Percentiles rank a stretch among this genome's conserved stretches.
Evolutionary conservation across 2,888 invertebrate species (phyloP).

Genomic region (Pteria penguin): DNA sequence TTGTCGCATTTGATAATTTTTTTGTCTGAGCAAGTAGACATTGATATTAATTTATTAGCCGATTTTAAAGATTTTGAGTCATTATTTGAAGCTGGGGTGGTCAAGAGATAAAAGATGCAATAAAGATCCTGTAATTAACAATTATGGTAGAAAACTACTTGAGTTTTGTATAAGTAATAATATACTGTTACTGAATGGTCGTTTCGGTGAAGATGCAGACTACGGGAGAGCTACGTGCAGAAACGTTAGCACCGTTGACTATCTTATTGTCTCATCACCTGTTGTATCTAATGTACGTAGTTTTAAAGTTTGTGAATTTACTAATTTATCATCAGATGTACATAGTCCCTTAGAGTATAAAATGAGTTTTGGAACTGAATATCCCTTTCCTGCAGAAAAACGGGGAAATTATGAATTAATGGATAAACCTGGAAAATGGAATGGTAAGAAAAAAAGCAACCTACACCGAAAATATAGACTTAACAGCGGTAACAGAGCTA

Average conservation of each 20-base stretch:
- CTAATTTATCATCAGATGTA: constrained; percentile 15
- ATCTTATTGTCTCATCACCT: not conserved
- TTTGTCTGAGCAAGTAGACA: no score
- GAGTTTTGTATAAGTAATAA: constrained; percentile 19
- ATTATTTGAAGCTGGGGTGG: not conserved
- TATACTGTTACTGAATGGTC: constrained; percentile 16
- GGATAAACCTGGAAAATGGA: no score
- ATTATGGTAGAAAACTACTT: not conserved
- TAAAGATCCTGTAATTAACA: not conserved
- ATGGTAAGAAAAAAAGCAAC: not conserved
- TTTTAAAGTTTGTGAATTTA: constrained; percentile 8
- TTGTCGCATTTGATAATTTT: no score
- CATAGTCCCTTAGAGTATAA: no score
- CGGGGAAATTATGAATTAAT: no score
- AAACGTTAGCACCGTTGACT: constrained; percentile 15
- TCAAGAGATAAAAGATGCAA: not conserved
- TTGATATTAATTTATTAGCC: not conserved
- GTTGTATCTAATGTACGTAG: not conserved
- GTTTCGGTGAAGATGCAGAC: constrained; percentile 4
- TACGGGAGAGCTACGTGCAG: constrained; percentile 11
- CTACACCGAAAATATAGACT: not conserved
- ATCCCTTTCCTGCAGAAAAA: no score
- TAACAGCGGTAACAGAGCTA: no score
- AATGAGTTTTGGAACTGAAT: no score
- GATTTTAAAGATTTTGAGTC: not conserved